Conservation (phyloP, 1,140 invertebrate species). For the Scylla paramamosain region DNA sequence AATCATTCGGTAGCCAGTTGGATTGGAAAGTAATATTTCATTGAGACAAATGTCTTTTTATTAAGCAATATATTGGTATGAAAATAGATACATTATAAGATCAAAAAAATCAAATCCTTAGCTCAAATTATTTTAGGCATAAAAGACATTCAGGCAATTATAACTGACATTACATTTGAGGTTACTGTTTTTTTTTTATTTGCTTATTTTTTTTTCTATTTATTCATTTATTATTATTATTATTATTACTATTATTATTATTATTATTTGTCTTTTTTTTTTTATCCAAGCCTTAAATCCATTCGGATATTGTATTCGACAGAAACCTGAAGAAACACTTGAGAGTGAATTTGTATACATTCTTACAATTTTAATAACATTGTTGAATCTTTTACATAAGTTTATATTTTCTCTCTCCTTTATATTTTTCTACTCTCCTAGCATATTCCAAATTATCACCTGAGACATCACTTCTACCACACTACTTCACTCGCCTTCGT, state of each 20-base stretch:
- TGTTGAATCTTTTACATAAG: too few species aligned
- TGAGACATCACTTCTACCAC: too few species aligned
- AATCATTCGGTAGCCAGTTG: too few species aligned
- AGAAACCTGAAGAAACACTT: background rate
- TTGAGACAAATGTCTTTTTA: background rate
- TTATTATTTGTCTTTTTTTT: background rate
- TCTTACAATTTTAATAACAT: background rate
- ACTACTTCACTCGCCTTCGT: too few species aligned
- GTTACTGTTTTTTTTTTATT: background rate
- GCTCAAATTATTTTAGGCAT: background rate
- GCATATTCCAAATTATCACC: too few species aligned
- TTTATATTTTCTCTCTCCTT: too few species aligned
- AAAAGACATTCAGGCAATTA: background rate
- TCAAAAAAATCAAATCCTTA: background rate
- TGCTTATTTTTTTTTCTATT: background rate
- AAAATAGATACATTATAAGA: too few species aligned
- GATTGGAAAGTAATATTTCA: background rate
- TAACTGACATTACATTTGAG: background rate
- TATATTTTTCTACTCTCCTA: too few species aligned
- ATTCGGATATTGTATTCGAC: background rate
- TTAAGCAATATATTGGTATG: background rate
- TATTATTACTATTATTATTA: background rate
- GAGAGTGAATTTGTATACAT: too few species aligned
- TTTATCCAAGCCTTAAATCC: too few species aligned
- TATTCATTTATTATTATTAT: background rate